Evolutionary conservation across 1,140 invertebrate genomes (phyloP).

Genomic region (Eumeta japonica): DNA sequence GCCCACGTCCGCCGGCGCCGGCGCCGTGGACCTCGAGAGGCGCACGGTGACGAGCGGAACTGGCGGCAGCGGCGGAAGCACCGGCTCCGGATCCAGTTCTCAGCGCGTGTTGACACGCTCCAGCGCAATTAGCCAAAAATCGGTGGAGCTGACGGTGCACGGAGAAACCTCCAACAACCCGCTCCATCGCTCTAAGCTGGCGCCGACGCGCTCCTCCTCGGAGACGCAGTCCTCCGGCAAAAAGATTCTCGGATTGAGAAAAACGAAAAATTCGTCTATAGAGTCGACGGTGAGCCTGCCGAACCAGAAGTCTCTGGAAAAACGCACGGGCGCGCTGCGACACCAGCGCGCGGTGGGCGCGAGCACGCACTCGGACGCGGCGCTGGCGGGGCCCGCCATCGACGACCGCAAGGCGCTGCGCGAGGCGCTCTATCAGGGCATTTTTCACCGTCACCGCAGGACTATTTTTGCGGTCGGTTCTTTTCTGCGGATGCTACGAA

Average conservation of each 20-base stretch:
- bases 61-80: no score
- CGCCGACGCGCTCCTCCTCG: conserved; percentile 45
- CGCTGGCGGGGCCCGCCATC: conserved; percentile 54
- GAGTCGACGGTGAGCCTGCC: conserved; percentile 56
- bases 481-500: conserved; percentile 76
- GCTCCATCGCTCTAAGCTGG: conserved; percentile 47
- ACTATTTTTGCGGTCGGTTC: conserved; percentile 78
- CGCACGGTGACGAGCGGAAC: conserved; percentile 2
- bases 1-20: conserved; percentile 7
- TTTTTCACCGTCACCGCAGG: conserved; percentile 75
- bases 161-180: conserved; percentile 47
- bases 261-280: conserved; percentile 55
- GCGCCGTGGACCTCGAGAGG: conserved; percentile 6
- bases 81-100: conserved; percentile 35
- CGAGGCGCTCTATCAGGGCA: conserved; percentile 77
- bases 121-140: conserved; percentile 61
- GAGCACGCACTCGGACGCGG: conserved; percentile 52
- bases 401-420: conserved; percentile 71
- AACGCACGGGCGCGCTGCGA: conserved; percentile 46
- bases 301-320: conserved; percentile 55
- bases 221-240: conserved; percentile 46
- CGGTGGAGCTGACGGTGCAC: conserved; percentile 54
- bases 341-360: conserved; percentile 53
- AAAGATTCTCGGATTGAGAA: conserved; percentile 43
- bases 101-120: conserved; percentile 43